These are phyloP conservation scores for Ophion costatus DNA, from an alignment of 2,888 invertebrate genomes.

Conservation along the genomic window DNA sequence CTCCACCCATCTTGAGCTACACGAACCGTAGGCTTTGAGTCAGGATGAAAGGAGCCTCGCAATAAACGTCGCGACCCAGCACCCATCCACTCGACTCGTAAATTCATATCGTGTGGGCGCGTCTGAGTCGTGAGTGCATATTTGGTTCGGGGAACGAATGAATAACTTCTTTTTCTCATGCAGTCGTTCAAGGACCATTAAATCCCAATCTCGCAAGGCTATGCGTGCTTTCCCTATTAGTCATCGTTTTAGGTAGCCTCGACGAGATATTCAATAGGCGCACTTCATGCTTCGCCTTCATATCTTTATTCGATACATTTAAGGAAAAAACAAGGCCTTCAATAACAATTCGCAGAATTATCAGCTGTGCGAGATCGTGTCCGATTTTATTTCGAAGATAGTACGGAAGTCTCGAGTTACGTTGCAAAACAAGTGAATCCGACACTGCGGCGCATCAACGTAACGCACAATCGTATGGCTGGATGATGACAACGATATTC, in stretches of 20 bases:
- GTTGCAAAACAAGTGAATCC: constrained; percentile 17
- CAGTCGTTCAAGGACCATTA: constrained; percentile 24
- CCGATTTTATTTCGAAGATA: background rate
- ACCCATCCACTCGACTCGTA: background rate
- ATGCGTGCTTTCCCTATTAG: constrained; percentile 22
- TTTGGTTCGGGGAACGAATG: constrained; percentile 19
- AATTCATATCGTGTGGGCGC: background rate
- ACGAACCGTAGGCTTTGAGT: background rate
- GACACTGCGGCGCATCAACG: constrained; percentile 3
- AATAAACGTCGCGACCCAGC: background rate
- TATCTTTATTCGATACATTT: background rate
- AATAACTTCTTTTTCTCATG: constrained; percentile 15
- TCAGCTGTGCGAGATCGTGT: background rate
- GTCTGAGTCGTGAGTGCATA: background rate
- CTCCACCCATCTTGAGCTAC: background rate
- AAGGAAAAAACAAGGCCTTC: background rate
- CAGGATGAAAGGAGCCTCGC: background rate
- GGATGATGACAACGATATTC: background rate
- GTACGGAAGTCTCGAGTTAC: background rate
- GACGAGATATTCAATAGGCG: background rate
- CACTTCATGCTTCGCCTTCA: background rate
- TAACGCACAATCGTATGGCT: background rate
- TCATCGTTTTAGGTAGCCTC: background rate
- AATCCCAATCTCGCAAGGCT: constrained; percentile 19
- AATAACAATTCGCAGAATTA: background rate